A percentile compares a stretch with the other conserved stretches of the same genome.
phyloP scores from a whole-genome alignment of 2,113 vertebrate species.

The Tinamus guttatus region DNA sequence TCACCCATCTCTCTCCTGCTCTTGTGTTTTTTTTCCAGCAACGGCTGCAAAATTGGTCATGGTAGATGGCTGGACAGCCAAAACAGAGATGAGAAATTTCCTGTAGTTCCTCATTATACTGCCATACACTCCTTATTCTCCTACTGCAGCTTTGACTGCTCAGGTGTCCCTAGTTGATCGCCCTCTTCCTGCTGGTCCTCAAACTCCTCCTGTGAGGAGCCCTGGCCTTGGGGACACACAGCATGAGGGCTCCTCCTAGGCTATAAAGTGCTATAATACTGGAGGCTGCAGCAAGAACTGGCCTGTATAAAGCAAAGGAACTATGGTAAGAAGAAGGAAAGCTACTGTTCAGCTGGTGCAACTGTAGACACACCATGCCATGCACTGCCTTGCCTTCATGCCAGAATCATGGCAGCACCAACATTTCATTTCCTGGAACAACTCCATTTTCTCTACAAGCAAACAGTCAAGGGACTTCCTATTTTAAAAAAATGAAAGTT shows the following conservation, averaged over 20 bases:
- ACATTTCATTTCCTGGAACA: not conserved
- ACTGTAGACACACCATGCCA: not conserved
- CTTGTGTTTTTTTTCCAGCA: not conserved
- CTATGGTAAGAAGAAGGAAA: not conserved
- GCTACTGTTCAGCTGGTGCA: not conserved
- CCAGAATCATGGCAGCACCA: not conserved
- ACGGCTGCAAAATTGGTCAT: not conserved
- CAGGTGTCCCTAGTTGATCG: too few relatives aligned
- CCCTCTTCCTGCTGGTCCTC: not conserved
- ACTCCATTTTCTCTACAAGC: constrained; percentile 15
- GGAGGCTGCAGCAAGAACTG: not conserved
- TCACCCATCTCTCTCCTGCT: not conserved
- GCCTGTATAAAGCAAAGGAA: not conserved
- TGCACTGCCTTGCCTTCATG: not conserved
- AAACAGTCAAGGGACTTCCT: not conserved
- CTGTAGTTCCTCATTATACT: not conserved
- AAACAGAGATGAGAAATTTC: not conserved
- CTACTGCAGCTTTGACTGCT: not conserved
- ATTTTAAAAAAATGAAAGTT: constrained; percentile 13
- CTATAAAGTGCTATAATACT: not conserved
- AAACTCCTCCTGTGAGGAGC: not conserved
- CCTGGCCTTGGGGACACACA: accelerated
- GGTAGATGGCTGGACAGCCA: not conserved
- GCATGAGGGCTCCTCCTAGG: not conserved
- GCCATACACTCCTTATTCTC: too few relatives aligned